Evolutionary conservation across 2,113 vertebrate genomes (phyloP).

Genomic region (Cyphomyrus discorhynchus): DNA sequence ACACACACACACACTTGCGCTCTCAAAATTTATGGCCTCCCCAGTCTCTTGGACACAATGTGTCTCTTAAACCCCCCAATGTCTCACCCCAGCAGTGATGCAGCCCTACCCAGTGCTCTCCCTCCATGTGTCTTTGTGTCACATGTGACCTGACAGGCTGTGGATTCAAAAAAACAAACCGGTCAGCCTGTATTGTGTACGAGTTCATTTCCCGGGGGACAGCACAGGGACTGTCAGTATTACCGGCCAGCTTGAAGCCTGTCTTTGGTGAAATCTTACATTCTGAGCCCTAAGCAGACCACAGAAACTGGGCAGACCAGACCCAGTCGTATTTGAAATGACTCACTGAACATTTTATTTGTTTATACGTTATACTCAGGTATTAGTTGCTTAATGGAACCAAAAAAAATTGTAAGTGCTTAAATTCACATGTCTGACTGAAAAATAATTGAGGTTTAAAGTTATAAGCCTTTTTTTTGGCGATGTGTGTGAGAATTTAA

Average conservation of each 20-base stretch:
- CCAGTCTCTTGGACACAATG: background rate
- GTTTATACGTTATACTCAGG: background rate
- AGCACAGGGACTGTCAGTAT: background rate
- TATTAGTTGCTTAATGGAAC: background rate
- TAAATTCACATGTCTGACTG: background rate
- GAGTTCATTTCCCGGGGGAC: background rate
- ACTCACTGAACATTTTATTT: background rate
- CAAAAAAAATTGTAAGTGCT: background rate
- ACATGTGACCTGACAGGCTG: background rate
- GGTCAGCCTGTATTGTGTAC: background rate
- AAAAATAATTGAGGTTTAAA: background rate
- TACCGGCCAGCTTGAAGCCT: background rate
- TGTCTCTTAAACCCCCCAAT: background rate
- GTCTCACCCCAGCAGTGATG: background rate
- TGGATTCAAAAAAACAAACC: background rate
- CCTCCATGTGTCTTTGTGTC: background rate
- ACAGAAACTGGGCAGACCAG: background rate
- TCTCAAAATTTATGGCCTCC: background rate
- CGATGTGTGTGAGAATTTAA: background rate
- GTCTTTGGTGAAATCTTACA: background rate
- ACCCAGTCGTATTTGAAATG: background rate
- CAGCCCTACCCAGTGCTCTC: background rate
- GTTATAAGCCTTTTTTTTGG: background rate
- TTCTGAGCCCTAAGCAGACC: background rate
- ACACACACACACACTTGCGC: background rate